Evolutionary conservation across 2,113 vertebrate species (phyloP), one percentile per base, ranked within the genome.

Genomic region (Tympanuchus pallidicinctus): DNA sequence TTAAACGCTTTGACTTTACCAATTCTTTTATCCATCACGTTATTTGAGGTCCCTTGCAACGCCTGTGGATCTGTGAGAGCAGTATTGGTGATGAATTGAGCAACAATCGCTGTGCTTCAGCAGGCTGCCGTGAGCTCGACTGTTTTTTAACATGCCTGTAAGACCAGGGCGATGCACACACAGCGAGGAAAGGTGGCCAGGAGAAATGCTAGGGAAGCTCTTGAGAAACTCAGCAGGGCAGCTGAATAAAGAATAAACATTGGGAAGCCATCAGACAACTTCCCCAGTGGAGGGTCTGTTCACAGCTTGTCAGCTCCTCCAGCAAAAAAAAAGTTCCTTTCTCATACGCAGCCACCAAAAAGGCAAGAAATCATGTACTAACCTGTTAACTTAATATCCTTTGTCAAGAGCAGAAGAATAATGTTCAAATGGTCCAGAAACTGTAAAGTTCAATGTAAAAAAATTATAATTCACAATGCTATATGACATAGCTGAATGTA

Each of bases 351-450:
- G 59, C 10, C 73, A 50, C 17, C 9, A 59, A 59, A 74, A 32
- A 52, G 24, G 59, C 59, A 52, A 80, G 88, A 88, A 60, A 88
- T 75, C 92, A 30, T n/a, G 17, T 40, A 50, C 76, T 85, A 76
- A 48, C 57, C 75, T 76, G 88, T 54, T 36, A 69, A 57, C 70
- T 82, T 82, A 38, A 59, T 60, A 86, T 43, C 77, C 43, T 85
- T 77, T 75, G 61, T 79, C 78, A 72, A 32, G 16, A 77, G 73
- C 73, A 83, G 74, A 94, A 79, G 56, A 76, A 21, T 71, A 50
- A 86, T 96, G 92, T 38, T 88, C 90, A 95, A 95, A 79, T 32
- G 57, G 54, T 6, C 73, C 86, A 71, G 69, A 77, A 97, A 84
- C 59, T 34, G 57, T 60, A 81, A 79, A 77, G 82, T 94, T 96